Base-by-base conservation (phyloP, 2,888 invertebrate species). In the Phasia obesa region DNA sequence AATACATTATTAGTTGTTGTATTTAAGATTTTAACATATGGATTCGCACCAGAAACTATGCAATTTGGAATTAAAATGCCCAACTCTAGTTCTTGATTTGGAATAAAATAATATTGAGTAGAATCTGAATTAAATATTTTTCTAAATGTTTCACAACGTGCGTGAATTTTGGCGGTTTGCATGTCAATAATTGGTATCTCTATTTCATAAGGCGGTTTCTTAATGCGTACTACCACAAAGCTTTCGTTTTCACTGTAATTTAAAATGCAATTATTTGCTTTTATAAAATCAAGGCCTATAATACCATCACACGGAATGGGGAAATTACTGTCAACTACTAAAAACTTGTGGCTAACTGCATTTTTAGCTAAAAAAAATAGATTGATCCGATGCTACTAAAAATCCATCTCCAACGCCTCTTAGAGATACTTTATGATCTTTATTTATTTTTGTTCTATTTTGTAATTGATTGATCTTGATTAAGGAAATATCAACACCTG, bases 181-280 rank as follows among this genome's bases (percentile, higher is more conserved):
- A 27, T 38, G 13, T 60, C 38, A 15, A 47, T 27, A 5, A 62
- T 42, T 53, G 42, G 51, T 60, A 60, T 71, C 38, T 60, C 49
- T 51, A 71, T 71, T 31, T 31, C 31, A 31, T 31, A 7, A 5
- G 23, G 35, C 4, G 49, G 57, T 27, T n/a, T 15, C 1, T 59
- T 2, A 23, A 31, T 55, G 11, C 81, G 47, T 49, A 81, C 9
- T 23, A 84, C 35, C 25, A 79, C 51, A 57, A 70, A 79, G 55
- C 71, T 57, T 23, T 76, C 23, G 42, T 79, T 51, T 13, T 38
- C 44, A 7, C n/a, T 3, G 7, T 17, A 44, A n/a, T n/a, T 6
- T n/a, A 17, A 44, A 17, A 44, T 44, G 5, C 44, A 17, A 17
- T n/a, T 44, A n/a, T 17, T 17, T 44, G n/a, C n/a, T 7, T 44